Base-by-base conservation (phyloP, 2,888 invertebrate genomes). In the Zootermopsis nevadensis region DNA sequence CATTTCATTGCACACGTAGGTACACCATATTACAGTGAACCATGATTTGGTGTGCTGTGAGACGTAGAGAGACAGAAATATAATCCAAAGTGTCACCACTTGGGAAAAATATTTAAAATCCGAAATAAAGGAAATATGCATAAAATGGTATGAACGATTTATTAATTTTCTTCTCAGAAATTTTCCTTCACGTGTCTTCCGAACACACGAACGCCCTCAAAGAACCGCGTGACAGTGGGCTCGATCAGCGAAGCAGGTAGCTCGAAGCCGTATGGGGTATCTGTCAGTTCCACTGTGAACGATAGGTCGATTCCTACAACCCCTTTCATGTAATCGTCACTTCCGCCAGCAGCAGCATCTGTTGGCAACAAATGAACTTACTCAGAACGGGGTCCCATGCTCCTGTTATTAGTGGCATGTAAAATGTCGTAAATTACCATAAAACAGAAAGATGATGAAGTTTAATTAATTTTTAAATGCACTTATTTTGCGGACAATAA, bases 231-330 rank as follows among this genome's bases (percentile, higher is more conserved):
- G 35, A 91, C 92, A 2, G 93, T 91, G 31, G 91, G 90, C 67
- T 89, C 86, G 85, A 95, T 94, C 85, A 91, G 90, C 0, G 87
- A 87, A 0, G 93, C 90, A 7, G 91, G 89, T 24, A 93, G 89
- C 87, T 93, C 89, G 88, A 94, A 94, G 1, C 93, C 93, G 15
- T 87, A 87, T 4, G 87, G 86, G 33, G 93, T 91, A 82, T 92
- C 92, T 0, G 94, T 93, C 83, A 95, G 87, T 88, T 94, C 94
- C 86, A 93, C 91, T 7, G 94, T 94, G 85, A 93, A 94, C 0
- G 93, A 87, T 24, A 94, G 88, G 0, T 92, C 91, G 79, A 93
- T 91, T 0, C 91, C 92, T 0, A 89, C 90, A 19, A 90, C 89
- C 1, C 87, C 91, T 87, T 92, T 92, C 0, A 93, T 93, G 88